Base-by-base conservation (phyloP, 2,113 vertebrate species). In the Amazona vittata region DNA sequence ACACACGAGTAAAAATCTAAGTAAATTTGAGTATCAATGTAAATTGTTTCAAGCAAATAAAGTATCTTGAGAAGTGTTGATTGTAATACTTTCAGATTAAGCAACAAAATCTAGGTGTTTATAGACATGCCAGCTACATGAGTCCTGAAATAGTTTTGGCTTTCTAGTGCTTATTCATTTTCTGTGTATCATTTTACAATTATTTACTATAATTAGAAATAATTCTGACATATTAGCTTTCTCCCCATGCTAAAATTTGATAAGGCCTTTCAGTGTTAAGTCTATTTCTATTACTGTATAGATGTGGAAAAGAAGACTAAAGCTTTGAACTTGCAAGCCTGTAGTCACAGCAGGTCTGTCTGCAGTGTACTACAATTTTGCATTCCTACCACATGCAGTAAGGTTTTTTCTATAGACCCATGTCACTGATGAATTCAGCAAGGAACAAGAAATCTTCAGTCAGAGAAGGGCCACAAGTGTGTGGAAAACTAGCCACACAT, bases 401-500 rank as follows among this genome's bases (percentile, higher is more conserved):
- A 95, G 88, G 78, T 94, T 97, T 96, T 92, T 89, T 83, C 65
- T 89, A 84, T 86, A 97, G 96, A 82, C 94, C 84, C 69, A 67
- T 97, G 96, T 94, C 95, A 94, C 89, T 4, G 33, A 97, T 95
- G 97, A 98, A 98, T 98, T 97, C 85, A 92, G 89, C 75, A 93
- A 94, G 88, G 90, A 94, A 97, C 93, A 96, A 97, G 95, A 97
- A 97, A 96, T 93, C 94, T 76, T 95, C 95, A 98, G 97, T 97
- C 94, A 92, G 95, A 94, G 95, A 95, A 89, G 75, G 82, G 79
- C 93, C 78, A 39, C 89, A 95, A 73, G 89, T 93, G 96, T 92
- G 89, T 94, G 93, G 87, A 91, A 84, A 82, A 80, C 68, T 92
- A 93, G 80, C 82, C 86, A 50, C 65, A 75, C 43, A 63, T 59